Percentiles rank a stretch among this genome's conserved stretches.
Conservation (phyloP, 2,888 invertebrate genomes). For the Temnothorax ravouxi region DNA sequence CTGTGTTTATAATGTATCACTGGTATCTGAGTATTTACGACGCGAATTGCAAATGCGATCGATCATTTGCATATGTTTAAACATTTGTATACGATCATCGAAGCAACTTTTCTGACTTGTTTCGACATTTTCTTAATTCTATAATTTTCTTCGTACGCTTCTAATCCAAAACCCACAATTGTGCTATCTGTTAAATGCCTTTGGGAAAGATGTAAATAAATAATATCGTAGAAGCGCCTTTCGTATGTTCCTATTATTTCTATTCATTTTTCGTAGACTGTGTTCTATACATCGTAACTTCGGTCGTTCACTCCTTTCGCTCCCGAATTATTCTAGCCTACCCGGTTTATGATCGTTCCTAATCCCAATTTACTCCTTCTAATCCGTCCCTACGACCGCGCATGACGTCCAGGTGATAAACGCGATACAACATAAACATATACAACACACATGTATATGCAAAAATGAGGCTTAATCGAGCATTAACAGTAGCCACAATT, state of each 20-base stretch:
- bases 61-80: constrained; percentile 8
- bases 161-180: not conserved
- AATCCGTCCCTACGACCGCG: constrained; percentile 1
- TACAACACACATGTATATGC: no score
- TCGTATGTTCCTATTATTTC: not conserved
- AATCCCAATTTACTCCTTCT: constrained; percentile 29
- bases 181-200: not conserved
- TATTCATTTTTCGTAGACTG: not conserved
- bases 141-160: not conserved
- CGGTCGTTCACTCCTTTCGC: not conserved
- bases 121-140: not conserved
- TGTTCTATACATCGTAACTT: not conserved
- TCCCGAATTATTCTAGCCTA: constrained; percentile 2
- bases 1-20: constrained; percentile 37
- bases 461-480: not conserved
- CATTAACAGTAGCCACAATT: constrained; percentile 53
- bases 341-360: constrained; percentile 18
- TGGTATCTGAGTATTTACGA: constrained; percentile 16
- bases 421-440: not conserved
- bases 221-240: not conserved
- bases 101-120: no score
- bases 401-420: constrained; percentile 11
- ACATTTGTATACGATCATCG: not conserved
- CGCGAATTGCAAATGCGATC: constrained; percentile 27
- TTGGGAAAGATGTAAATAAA: not conserved